Evolutionary conservation across 2,797 vertebrate genomes (phyloP).

Genomic region (Chaetodon trifasciatus): DNA sequence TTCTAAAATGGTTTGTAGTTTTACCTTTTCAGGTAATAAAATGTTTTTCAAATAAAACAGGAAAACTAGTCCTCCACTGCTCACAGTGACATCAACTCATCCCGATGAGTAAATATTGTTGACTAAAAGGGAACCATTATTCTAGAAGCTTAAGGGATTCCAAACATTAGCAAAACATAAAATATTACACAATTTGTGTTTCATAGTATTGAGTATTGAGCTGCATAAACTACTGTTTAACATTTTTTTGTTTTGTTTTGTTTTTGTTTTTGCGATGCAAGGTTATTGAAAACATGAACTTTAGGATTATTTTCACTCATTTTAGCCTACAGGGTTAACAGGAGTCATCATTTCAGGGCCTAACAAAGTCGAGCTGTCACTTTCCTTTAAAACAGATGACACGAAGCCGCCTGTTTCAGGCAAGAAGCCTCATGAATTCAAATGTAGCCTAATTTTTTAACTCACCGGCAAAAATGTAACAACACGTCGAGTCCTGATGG

Average conservation of each 20-base stretch:
- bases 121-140: background rate
- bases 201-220: background rate
- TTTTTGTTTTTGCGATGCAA: background rate
- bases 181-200: background rate
- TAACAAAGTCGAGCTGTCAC: background rate
- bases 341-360: background rate
- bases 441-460: background rate
- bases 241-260: background rate
- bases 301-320: background rate
- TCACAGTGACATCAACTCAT: background rate
- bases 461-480: conserved; percentile 48
- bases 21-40: background rate
- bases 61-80: background rate
- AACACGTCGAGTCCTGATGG: fast-evolving
- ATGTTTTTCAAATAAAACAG: background rate
- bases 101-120: too few species aligned
- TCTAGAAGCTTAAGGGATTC: background rate
- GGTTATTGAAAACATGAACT: background rate
- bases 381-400: background rate
- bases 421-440: fast-evolving
- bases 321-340: background rate
- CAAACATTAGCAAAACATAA: background rate
- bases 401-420: background rate
- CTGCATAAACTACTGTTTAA: background rate
- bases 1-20: background rate